Conservation (phyloP, 2,888 invertebrate species). For the Drosophila rubida region DNA sequence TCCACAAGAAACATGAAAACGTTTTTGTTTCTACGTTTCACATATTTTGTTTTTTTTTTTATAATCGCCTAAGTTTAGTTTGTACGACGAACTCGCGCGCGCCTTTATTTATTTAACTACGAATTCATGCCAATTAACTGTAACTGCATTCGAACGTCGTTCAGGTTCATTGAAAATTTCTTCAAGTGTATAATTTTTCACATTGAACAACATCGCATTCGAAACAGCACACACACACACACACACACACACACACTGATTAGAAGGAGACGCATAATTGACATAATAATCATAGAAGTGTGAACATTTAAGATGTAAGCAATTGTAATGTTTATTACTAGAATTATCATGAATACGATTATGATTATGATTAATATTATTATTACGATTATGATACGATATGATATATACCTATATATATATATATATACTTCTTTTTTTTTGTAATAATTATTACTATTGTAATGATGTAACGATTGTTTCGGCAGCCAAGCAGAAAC, state of each 20-base stretch:
- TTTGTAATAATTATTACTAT: conserved; percentile 39
- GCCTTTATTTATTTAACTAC: conserved; percentile 55
- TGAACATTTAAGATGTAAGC: conserved; percentile 44
- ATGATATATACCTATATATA: too few species aligned
- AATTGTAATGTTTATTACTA: conserved; percentile 42
- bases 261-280: conserved; percentile 5
- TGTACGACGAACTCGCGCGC: conserved; percentile 27
- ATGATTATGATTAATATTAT: conserved; percentile 30
- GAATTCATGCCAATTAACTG: conserved; percentile 38
- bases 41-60: too few species aligned
- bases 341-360: conserved; percentile 38
- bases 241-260: conserved; percentile 2
- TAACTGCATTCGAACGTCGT: conserved; percentile 10
- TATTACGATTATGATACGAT: conserved; percentile 25
- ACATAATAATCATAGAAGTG: conserved; percentile 27
- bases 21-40: conserved; percentile 16
- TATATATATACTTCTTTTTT: conserved; percentile 20
- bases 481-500: conserved; percentile 4
- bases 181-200: conserved; percentile 60
- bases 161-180: conserved; percentile 65
- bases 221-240: conserved; percentile 15
- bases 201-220: conserved; percentile 54
- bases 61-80: conserved; percentile 9
- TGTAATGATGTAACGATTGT: conserved; percentile 40
- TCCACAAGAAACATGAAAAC: background rate